phyloP scores from a whole-genome alignment of 2,113 vertebrate genomes.

The Mormyrus lacerda region DNA sequence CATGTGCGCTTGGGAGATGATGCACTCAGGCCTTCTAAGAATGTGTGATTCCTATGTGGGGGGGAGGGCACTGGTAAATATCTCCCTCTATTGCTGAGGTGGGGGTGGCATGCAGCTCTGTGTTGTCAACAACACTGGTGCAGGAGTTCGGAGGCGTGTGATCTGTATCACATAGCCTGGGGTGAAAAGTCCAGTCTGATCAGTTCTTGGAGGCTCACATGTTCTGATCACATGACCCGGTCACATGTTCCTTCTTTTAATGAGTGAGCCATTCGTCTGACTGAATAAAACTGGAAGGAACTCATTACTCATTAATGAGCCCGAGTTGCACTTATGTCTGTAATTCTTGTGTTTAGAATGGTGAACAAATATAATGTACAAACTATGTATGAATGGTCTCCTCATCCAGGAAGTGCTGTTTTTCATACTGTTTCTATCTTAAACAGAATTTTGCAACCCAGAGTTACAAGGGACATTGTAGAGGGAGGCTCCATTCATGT shows the following conservation, averaged over 20 bases:
- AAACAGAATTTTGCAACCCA: constrained; percentile 50
- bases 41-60: neutral
- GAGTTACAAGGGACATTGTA: constrained; percentile 49
- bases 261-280: neutral
- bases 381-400: neutral
- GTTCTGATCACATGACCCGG: neutral
- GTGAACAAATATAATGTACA: neutral
- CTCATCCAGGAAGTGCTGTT: neutral
- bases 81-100: neutral
- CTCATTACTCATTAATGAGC: neutral
- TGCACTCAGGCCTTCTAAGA: neutral
- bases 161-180: constrained; percentile 13
- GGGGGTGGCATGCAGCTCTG: neutral
- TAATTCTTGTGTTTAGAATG: neutral
- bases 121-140: neutral
- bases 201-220: constrained; percentile 24
- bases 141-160: neutral
- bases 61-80: neutral
- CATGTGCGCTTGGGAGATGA: neutral
- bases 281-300: neutral
- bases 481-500: constrained; percentile 64
- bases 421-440: neutral
- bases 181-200: constrained; percentile 47
- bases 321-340: neutral
- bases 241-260: neutral